Conservation (phyloP, 2,888 invertebrate genomes). For the Heteromurus nitidus region DNA sequence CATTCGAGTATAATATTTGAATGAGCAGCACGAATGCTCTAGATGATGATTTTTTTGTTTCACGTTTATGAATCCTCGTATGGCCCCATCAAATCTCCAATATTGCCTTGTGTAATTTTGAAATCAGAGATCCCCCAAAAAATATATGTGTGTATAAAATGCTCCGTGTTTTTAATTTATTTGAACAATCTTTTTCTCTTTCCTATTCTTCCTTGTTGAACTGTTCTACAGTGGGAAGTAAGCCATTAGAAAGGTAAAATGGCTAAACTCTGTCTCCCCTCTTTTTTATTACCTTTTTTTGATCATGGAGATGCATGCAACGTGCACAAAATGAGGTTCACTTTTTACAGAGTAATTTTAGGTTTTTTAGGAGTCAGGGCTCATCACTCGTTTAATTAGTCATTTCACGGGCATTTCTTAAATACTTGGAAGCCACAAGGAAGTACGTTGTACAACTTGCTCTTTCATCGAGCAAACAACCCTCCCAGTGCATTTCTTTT, state of each 20-base stretch:
- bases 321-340: slow-evolving; percentile 6
- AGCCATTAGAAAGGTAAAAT: slow-evolving; percentile 11
- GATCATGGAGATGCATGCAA: not conserved
- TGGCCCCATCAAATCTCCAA: not conserved
- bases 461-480: no score
- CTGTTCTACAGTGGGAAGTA: not conserved
- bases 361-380: slow-evolving; percentile 4
- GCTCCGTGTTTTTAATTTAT: no score
- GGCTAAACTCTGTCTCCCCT: slow-evolving; percentile 8
- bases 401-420: not conserved
- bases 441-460: no score
- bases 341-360: slow-evolving; percentile 9
- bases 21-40: not conserved
- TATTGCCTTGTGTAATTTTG: slow-evolving; percentile 5
- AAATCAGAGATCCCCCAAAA: slow-evolving; percentile 7
- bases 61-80: not conserved
- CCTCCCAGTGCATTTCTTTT: not conserved
- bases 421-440: slow-evolving; percentile 19
- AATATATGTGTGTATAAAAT: slow-evolving; percentile 3
- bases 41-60: slow-evolving; percentile 28
- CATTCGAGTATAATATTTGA: not conserved
- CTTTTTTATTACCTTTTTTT: slow-evolving; percentile 23
- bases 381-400: not conserved
- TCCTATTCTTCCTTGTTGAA: no score
- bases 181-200: slow-evolving; percentile 10